phyloP scores from a whole-genome alignment of 2,113 vertebrate species.

The Vidua chalybeata region DNA sequence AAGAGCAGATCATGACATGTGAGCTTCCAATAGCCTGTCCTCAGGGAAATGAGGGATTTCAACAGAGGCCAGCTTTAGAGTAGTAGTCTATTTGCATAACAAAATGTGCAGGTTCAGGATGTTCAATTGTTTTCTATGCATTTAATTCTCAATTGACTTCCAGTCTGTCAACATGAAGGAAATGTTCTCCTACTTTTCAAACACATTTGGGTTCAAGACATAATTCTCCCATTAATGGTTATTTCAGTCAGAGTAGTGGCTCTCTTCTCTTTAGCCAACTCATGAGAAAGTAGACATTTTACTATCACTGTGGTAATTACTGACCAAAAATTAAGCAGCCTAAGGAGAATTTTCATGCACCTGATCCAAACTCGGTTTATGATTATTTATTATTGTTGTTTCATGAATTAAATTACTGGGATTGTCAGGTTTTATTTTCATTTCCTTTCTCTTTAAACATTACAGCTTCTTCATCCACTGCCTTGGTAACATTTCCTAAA shows the following conservation, averaged over 20 bases:
- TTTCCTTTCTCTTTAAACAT: not conserved
- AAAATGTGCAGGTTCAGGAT: not conserved
- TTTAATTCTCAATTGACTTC: conserved; percentile 9
- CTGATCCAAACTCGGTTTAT: not conserved
- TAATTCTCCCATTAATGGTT: conserved; percentile 6
- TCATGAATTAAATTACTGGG: not conserved
- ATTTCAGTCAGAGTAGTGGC: not conserved
- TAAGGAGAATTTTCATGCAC: not conserved
- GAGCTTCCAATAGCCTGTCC: not conserved
- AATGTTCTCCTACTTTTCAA: conserved; percentile 20
- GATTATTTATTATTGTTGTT: not conserved
- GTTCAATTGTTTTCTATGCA: not conserved
- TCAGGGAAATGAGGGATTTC: not conserved
- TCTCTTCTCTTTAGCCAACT: not conserved
- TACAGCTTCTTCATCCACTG: not conserved
- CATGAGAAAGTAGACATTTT: not conserved
- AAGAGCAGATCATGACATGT: not conserved
- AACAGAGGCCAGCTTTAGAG: not conserved
- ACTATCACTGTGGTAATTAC: not conserved
- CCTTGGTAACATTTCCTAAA: not conserved
- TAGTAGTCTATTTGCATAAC: not conserved
- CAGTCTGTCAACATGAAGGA: not conserved
- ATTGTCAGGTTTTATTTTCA: not conserved
- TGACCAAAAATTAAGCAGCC: not conserved
- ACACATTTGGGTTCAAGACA: not conserved